Evolutionary conservation across 2,888 invertebrate genomes (phyloP).

Genomic region (Nymphalis polychloros): DNA sequence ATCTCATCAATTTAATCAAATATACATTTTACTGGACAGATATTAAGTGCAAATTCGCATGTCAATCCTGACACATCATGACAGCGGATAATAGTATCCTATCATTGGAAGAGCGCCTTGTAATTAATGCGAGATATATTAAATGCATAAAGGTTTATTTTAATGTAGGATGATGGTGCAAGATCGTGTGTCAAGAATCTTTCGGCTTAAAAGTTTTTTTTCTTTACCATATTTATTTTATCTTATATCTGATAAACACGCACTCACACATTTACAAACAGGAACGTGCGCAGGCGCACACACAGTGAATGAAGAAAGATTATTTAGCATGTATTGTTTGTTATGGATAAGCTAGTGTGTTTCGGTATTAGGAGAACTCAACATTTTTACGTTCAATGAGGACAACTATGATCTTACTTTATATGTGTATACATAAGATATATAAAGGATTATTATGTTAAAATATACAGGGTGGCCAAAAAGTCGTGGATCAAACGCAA

Average conservation of each 20-base stretch:
- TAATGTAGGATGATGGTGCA: conserved; percentile 25
- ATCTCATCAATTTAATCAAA: background rate
- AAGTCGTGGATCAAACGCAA: no score
- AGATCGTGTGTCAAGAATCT: conserved; percentile 18
- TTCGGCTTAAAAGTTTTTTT: background rate
- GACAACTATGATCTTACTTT: no score
- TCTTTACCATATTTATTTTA: background rate
- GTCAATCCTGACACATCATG: conserved; percentile 12
- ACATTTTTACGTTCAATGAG: no score
- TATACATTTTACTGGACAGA: background rate
- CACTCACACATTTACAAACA: background rate
- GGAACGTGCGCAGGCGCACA: no score
- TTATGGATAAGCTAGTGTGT: no score
- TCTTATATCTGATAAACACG: background rate
- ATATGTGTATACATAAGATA: no score
- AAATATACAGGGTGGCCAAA: no score
- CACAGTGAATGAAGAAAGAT: no score
- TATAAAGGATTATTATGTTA: no score
- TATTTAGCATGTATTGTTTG: no score
- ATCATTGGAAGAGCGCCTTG: conserved; percentile 28
- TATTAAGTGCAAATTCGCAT: conserved; percentile 1
- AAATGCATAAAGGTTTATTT: conserved; percentile 20
- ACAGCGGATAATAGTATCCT: conserved; percentile 24
- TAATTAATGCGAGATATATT: conserved; percentile 36
- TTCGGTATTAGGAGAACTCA: no score